A percentile compares a stretch with the other conserved stretches of the same genome.
phyloP scores from a whole-genome alignment of 2,797 vertebrate genomes.

The Crax fasciolata region DNA sequence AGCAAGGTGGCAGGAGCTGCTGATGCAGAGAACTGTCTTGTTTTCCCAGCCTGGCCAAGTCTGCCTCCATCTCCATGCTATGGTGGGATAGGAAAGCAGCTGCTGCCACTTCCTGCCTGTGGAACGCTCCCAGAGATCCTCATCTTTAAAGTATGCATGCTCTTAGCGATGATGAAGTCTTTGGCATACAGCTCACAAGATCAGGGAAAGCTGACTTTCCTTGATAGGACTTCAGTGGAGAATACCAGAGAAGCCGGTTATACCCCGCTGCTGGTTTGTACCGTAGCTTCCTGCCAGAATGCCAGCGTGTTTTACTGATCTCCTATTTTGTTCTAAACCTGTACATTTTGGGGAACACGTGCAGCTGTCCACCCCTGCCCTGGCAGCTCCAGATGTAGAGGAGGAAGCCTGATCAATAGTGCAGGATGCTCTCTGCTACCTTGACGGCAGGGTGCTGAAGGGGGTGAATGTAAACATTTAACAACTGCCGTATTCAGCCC shows the following conservation, averaged over 20 bases:
- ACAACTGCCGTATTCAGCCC: not conserved
- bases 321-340: not conserved
- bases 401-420: not conserved
- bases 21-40: not conserved
- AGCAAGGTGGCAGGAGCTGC: not conserved
- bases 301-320: not conserved
- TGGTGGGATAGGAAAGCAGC: not conserved
- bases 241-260: not conserved
- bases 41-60: conserved; percentile 3
- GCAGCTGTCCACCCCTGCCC: not conserved
- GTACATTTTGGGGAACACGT: not conserved
- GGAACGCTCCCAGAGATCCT: not conserved
- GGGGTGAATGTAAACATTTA: conserved; percentile 27
- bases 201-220: not conserved
- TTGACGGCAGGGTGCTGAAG: not conserved
- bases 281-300: not conserved
- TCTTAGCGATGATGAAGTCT: not conserved
- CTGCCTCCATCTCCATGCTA: not conserved
- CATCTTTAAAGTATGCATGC: not conserved
- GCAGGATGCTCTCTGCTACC: not conserved
- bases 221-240: not conserved
- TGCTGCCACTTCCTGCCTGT: not conserved
- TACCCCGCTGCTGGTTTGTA: not conserved
- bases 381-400: not conserved
- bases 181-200: accelerated